phyloP scores from a whole-genome alignment of 2,888 invertebrate genomes.

The Ormyrus pomaceus region DNA sequence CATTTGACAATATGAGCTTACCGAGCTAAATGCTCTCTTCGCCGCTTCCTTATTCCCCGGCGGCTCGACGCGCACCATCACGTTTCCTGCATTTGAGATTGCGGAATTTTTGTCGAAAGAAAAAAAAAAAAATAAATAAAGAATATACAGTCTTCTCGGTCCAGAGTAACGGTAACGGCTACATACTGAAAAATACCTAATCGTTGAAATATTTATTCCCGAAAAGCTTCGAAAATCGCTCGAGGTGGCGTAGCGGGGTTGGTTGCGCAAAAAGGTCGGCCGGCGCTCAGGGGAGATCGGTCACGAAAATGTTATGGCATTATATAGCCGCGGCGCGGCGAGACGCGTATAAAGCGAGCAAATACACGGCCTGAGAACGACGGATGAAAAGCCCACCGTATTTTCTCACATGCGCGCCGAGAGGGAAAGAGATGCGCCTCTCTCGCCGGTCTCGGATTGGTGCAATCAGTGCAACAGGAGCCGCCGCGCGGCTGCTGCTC shows the following conservation, averaged over 20 bases:
- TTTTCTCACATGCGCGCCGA: constrained; percentile 58
- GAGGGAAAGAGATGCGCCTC: not conserved
- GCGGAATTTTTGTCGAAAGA: too few relatives aligned
- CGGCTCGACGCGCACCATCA: too few relatives aligned
- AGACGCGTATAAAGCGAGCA: not conserved
- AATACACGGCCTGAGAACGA: not conserved
- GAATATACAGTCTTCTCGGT: too few relatives aligned
- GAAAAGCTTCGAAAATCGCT: too few relatives aligned
- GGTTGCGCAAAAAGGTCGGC: too few relatives aligned
- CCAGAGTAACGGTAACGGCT: too few relatives aligned
- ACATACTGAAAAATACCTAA: too few relatives aligned
- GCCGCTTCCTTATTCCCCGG: not conserved
- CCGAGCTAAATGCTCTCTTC: not conserved
- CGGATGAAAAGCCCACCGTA: constrained; percentile 25
- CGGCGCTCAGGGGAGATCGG: not conserved
- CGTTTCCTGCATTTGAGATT: too few relatives aligned
- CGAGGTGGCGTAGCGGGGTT: too few relatives aligned
- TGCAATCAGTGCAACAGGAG: constrained; percentile 71
- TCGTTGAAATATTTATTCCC: too few relatives aligned
- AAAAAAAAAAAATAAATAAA: too few relatives aligned
- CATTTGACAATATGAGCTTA: constrained; percentile 5
- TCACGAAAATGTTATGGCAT: constrained; percentile 36
- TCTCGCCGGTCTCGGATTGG: constrained; percentile 58
- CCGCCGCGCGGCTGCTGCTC: constrained; percentile 10
- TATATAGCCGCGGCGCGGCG: constrained; percentile 30